Conservation (phyloP, 2,888 invertebrate species). For the Drosophila nr. perissopoda region DNA sequence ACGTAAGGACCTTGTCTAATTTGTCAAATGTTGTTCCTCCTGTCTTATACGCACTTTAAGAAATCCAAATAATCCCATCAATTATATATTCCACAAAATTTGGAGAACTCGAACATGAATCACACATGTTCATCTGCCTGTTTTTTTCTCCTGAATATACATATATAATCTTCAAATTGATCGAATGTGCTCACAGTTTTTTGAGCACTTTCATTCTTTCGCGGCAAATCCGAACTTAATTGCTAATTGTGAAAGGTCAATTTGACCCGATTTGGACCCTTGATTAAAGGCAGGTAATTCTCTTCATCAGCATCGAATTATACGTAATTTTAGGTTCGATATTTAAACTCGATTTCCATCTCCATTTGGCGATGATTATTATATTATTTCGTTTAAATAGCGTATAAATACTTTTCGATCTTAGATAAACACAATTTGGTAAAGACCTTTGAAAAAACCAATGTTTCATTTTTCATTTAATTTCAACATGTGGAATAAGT, state of each 20-base stretch:
- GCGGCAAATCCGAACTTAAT: background rate
- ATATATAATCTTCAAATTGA: too few relatives aligned
- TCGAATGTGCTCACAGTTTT: background rate
- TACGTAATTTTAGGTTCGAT: background rate
- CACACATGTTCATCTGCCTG: background rate
- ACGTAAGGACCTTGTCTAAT: too few relatives aligned
- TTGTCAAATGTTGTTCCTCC: too few relatives aligned
- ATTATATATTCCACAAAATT: too few relatives aligned
- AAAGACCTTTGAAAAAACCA: too few relatives aligned
- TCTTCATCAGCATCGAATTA: background rate
- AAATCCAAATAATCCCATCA: too few relatives aligned
- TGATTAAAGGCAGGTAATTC: background rate
- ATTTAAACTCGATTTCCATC: background rate
- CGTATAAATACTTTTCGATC: background rate
- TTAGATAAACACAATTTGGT: background rate
- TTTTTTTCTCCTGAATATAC: too few relatives aligned
- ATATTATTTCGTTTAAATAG: slow-evolving; percentile 12
- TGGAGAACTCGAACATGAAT: background rate
- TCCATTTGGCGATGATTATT: background rate
- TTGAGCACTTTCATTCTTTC: background rate
- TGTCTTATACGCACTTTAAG: too few relatives aligned
- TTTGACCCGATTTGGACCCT: background rate
- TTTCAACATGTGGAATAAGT: background rate
- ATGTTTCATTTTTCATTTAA: background rate
- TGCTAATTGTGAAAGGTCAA: background rate